Evolutionary conservation across 2,113 vertebrate genomes (phyloP).

Genomic region (Crocuta crocuta): DNA sequence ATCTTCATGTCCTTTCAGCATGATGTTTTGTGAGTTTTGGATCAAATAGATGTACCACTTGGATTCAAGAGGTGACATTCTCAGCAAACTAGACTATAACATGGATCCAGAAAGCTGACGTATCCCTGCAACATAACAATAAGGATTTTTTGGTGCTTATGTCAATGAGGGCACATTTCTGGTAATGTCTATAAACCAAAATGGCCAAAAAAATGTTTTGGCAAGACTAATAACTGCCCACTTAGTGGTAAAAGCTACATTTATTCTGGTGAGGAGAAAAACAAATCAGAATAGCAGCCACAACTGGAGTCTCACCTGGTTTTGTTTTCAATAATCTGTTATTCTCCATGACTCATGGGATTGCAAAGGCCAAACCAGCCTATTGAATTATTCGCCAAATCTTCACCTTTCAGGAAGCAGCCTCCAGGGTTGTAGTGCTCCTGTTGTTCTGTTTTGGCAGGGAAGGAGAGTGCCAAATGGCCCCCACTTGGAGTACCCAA

Average conservation of each 20-base stretch:
- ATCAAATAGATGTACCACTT: neutral
- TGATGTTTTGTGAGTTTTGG: neutral
- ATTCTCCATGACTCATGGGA: neutral
- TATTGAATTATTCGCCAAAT: slow-evolving; percentile 29
- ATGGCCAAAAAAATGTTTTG: neutral
- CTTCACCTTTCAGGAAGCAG: neutral
- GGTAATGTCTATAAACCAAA: neutral
- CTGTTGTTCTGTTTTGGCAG: neutral
- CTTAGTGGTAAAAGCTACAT: neutral
- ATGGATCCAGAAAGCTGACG: neutral
- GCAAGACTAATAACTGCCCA: neutral
- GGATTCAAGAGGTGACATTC: neutral
- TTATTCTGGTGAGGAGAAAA: neutral
- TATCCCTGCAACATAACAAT: neutral
- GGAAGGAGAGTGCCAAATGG: neutral
- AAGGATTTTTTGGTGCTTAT: neutral
- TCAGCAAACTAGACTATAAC: neutral
- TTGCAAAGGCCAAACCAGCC: neutral
- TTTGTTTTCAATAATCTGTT: slow-evolving; percentile 6
- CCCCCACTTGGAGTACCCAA: neutral
- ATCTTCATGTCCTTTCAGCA: neutral
- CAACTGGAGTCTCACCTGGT: neutral
- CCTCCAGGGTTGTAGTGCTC: neutral
- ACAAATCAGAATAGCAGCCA: neutral
- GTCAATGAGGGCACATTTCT: slow-evolving; percentile 4